Conservation (phyloP, 1,140 invertebrate species). For the Pseudomyrmex dendroicus region DNA sequence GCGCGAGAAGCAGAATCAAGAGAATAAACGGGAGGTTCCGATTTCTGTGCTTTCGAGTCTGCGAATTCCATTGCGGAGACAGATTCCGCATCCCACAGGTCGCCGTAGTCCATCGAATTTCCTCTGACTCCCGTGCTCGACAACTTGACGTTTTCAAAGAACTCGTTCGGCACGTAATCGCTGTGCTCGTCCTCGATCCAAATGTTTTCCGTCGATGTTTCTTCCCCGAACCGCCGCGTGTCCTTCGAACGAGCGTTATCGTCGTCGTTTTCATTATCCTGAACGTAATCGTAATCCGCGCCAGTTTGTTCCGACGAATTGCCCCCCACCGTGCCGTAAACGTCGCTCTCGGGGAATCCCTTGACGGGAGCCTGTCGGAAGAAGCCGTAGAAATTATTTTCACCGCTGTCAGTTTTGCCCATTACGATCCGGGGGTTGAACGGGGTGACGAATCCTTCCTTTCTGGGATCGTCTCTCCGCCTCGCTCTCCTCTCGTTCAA, state of each 20-base stretch:
- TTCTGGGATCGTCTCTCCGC: conserved; percentile 42
- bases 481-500: conserved; percentile 36
- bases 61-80: neutral
- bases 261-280: conserved; percentile 23
- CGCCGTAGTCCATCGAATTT: conserved; percentile 24
- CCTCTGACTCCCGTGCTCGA: neutral
- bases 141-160: conserved; percentile 49
- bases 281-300: conserved; percentile 66
- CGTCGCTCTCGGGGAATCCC: conserved; percentile 70
- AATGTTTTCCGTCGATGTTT: conserved; percentile 9
- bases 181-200: conserved; percentile 52
- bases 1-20: neutral
- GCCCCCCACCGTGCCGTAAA: conserved; percentile 57
- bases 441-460: neutral
- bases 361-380: conserved; percentile 54
- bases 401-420: conserved; percentile 53
- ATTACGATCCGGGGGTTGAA: conserved; percentile 20
- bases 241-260: neutral
- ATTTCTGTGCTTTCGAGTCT: neutral
- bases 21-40: neutral
- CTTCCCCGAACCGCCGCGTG: neutral
- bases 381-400: conserved; percentile 74
- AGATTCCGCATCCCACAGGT: conserved; percentile 67
- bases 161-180: conserved; percentile 57
- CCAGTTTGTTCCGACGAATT: conserved; percentile 28